These are phyloP conservation scores for Diarsia brunnea DNA, from an alignment of 2,888 invertebrate genomes.

Conservation along the genomic window DNA sequence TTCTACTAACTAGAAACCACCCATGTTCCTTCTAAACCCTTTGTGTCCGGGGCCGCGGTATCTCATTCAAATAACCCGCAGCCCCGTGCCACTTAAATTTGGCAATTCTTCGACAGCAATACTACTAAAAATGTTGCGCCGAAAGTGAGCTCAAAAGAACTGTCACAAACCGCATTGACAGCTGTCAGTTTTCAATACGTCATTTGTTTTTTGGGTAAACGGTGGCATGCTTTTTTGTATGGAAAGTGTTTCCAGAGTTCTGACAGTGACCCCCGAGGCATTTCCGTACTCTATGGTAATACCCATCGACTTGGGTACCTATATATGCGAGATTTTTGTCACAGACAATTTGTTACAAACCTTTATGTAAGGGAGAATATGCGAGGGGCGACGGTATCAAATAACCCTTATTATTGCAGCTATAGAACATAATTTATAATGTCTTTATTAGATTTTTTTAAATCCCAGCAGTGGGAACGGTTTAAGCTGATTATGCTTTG, in stretches of 20 bases:
- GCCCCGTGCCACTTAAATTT: too few species aligned
- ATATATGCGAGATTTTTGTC: conserved; percentile 56
- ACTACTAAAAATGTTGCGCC: neutral
- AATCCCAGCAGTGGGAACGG: neutral
- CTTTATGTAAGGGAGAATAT: conserved; percentile 43
- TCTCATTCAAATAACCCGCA: too few species aligned
- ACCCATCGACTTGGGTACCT: conserved; percentile 48
- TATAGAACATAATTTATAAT: conserved; percentile 40
- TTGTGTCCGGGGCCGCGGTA: too few species aligned
- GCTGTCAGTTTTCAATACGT: neutral
- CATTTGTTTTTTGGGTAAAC: neutral
- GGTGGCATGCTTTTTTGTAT: neutral
- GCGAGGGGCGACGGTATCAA: conserved; percentile 35
- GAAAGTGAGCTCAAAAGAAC: neutral
- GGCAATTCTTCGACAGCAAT: too few species aligned
- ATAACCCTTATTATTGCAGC: conserved; percentile 50
- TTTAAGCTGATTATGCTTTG: neutral
- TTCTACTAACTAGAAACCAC: too few species aligned
- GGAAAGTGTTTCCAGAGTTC: neutral
- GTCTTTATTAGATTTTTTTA: conserved; percentile 19
- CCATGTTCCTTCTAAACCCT: too few species aligned
- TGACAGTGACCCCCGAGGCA: too few species aligned
- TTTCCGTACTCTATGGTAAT: conserved; percentile 44
- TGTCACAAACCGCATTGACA: neutral
- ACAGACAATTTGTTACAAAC: conserved; percentile 55